These are phyloP conservation scores for Aleiodes testaceus DNA, from an alignment of 2,888 invertebrate genomes.

Conservation along the genomic window DNA sequence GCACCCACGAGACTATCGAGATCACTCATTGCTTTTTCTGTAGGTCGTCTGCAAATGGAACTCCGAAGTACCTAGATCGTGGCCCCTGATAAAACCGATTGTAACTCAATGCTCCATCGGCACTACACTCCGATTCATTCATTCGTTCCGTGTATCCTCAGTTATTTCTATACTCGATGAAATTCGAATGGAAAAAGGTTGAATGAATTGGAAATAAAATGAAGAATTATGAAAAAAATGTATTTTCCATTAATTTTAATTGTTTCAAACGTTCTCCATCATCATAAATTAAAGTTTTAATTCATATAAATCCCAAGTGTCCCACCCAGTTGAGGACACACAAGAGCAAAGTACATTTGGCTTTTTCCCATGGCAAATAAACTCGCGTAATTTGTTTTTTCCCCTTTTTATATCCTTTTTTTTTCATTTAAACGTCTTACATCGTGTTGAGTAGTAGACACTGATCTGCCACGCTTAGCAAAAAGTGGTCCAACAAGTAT, in stretches of 20 bases:
- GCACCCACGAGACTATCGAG: neutral
- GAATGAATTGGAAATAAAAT: neutral
- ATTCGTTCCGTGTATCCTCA: conserved; percentile 27
- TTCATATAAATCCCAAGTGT: neutral
- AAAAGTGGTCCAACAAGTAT: conserved; percentile 41
- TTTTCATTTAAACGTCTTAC: conserved; percentile 10
- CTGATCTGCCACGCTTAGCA: conserved; percentile 29
- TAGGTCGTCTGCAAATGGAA: conserved; percentile 18
- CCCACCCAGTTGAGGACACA: neutral
- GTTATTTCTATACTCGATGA: conserved; percentile 32
- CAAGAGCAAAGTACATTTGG: conserved; percentile 11
- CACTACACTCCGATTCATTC: conserved; percentile 26
- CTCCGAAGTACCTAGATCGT: conserved; percentile 28
- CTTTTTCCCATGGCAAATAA: conserved; percentile 41
- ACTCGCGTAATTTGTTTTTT: conserved; percentile 37
- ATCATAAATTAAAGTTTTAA: neutral
- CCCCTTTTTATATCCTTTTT: neutral
- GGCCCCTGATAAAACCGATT: conserved; percentile 33
- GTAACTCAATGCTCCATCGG: conserved; percentile 39
- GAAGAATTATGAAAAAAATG: neutral
- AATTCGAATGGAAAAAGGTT: neutral
- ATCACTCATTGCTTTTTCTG: neutral
- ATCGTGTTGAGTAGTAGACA: conserved; percentile 37
- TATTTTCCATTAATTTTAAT: neutral
- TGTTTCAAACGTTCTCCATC: conserved; percentile 25